Evolutionary conservation across 2,113 vertebrate species (phyloP).

Genomic region (Thunnus maccoyii): DNA sequence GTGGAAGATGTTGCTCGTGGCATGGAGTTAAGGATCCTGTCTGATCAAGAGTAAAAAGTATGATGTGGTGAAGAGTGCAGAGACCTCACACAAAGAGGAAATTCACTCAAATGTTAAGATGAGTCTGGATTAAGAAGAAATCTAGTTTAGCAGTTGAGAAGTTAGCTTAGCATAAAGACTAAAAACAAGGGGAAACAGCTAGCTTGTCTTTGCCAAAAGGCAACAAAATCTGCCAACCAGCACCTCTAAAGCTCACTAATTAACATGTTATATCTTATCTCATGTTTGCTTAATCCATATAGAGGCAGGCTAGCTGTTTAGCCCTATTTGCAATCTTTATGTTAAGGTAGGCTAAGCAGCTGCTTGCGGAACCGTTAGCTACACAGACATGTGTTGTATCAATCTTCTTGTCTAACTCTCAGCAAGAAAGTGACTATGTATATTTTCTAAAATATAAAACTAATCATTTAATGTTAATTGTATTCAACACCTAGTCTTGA

Average conservation of each 20-base stretch:
- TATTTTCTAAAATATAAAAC: not conserved
- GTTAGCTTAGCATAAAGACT: slow-evolving; percentile 3
- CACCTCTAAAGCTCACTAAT: no score
- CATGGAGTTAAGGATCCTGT: slow-evolving; percentile 32
- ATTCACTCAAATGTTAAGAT: not conserved
- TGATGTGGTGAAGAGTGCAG: not conserved
- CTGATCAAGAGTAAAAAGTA: slow-evolving; percentile 45
- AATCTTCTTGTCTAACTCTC: no score
- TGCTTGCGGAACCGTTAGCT: no score
- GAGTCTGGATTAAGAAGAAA: not conserved
- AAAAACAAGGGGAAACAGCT: not conserved
- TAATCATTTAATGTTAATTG: not conserved
- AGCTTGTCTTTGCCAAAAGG: not conserved
- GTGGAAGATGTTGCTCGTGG: slow-evolving; percentile 10
- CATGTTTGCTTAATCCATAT: no score
- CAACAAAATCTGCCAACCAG: not conserved
- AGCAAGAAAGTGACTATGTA: no score
- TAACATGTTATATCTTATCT: no score
- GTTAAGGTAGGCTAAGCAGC: no score
- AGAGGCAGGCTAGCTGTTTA: no score
- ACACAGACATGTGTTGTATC: no score
- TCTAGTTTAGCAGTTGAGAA: not conserved
- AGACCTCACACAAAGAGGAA: not conserved
- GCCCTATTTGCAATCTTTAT: no score
- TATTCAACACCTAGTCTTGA: not conserved